Evolutionary conservation across 2,113 vertebrate genomes (phyloP).

Genomic region (Notarius quadriscutis): DNA sequence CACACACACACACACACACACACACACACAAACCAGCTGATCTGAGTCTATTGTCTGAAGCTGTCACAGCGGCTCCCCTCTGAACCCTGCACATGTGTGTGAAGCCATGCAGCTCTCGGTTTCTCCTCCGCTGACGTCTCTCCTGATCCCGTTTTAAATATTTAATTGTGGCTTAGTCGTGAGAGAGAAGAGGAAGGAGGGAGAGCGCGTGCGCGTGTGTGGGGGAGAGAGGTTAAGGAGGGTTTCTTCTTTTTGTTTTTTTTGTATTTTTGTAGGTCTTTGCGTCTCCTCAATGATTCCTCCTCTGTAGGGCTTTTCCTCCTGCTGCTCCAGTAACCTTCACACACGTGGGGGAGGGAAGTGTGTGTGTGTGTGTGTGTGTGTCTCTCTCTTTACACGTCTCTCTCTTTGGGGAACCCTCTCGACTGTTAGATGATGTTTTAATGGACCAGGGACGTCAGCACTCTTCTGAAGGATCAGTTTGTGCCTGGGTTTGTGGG

Average conservation of each 20-base stretch:
- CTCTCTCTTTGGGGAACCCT: neutral
- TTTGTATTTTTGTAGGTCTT: neutral
- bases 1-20: constrained; percentile 46
- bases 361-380: neutral
- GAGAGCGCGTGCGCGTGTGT: neutral
- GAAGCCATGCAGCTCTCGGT: constrained; percentile 41
- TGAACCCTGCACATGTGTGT: constrained; percentile 40
- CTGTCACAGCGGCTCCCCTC: constrained; percentile 24
- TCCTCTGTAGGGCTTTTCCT: constrained; percentile 21
- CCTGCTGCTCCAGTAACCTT: constrained; percentile 25
- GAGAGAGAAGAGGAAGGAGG: constrained; percentile 18
- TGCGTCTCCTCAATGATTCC: constrained; percentile 6
- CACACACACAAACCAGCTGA: constrained; percentile 54
- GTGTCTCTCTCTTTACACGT: neutral
- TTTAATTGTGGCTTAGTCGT: constrained; percentile 48
- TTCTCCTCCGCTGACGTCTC: constrained; percentile 30
- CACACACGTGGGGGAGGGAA: constrained; percentile 13
- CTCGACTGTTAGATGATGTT: neutral
- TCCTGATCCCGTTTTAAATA: constrained; percentile 46
- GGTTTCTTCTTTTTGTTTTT: neutral
- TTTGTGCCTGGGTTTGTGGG: too few species aligned
- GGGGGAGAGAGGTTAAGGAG: constrained; percentile 10
- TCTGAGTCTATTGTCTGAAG: constrained; percentile 59
- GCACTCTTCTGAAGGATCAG: neutral
- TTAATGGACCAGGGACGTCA: neutral